Evolutionary conservation across 2,888 invertebrate genomes (phyloP), one percentile per base, ranked within the genome.

Genomic region (Clanis bilineata): DNA sequence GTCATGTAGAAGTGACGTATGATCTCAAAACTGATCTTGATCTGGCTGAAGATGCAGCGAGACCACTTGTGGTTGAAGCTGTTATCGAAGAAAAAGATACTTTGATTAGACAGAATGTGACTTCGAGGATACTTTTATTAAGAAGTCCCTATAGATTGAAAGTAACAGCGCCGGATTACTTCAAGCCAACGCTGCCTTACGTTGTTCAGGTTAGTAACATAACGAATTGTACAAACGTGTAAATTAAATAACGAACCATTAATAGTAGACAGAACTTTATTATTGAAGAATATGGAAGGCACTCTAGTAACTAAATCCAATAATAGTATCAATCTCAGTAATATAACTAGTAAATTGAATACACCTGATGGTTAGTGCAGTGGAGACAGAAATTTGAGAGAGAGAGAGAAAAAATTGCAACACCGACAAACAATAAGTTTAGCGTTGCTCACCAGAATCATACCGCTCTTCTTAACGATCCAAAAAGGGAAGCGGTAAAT

Each of bases 61-160:
- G 97, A 69, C 95, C 95, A 23, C 94, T 98, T 51, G 94, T 97
- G 36, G 94, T 98, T 55, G 96, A 97, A 78, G 98, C 97, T 0
- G 95, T 96, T 5, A 95, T 99, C 2, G 98, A 98, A 82, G 99
- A 99, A 90, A 95, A 95, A 59, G 93, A 97, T 68, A 98, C 98
- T 1, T 94, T 96, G 15, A 94, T 97, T 57, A 94, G 96, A 70
- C 96, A 98, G 79, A 97, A 97, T 79, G 95, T 95, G 15, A 94
- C 96, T 0, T 93, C 95, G 1, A 81, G 88, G 62, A 87, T 91
- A 67, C 93, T 96, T 63, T 92, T 97, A 39, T 93, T 95, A 59
- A 76, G 92, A 59, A 86, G 89, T 15, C 89, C 90, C 0, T 91
- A 92, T 59, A 82, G 92, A 60, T 86, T 98, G 6, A 97, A 97